Conservation (phyloP, 1,140 invertebrate species). For the Drosophila saltans region DNA sequence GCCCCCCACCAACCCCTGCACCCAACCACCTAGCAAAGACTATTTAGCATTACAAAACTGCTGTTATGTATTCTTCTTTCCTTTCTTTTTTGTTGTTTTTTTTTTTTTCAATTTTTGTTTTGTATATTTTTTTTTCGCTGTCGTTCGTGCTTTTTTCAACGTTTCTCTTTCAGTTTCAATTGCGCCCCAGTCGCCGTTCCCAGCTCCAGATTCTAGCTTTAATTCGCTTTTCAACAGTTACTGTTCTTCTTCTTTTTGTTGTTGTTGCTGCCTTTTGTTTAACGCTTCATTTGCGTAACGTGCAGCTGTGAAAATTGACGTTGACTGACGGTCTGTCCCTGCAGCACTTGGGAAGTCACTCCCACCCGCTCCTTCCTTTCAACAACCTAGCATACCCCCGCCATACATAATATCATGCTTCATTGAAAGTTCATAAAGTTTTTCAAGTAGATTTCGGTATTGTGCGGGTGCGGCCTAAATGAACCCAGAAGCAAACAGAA, state of each 20-base stretch:
- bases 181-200: conserved; percentile 20
- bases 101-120: conserved; percentile 48
- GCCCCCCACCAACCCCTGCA: conserved; percentile 13
- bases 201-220: conserved; percentile 70
- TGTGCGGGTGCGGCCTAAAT: conserved; percentile 57
- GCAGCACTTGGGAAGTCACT: conserved; percentile 38
- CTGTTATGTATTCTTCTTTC: conserved; percentile 59
- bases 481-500: conserved; percentile 34
- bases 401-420: conserved; percentile 35
- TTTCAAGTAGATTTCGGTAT: conserved; percentile 48
- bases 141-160: conserved; percentile 76
- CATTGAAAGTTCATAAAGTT: conserved; percentile 46
- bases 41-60: conserved; percentile 80
- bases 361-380: background rate
- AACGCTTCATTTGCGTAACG: conserved; percentile 65
- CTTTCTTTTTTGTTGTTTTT: conserved; percentile 64
- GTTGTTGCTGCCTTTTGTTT: conserved; percentile 54
- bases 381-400: background rate
- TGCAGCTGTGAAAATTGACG: conserved; percentile 55
- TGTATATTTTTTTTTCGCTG: conserved; percentile 66
- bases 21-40: conserved; percentile 26
- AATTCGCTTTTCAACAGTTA: conserved; percentile 75
- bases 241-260: background rate
- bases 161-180: conserved; percentile 75
- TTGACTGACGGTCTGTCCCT: conserved; percentile 31